phyloP scores from a whole-genome alignment of 2,113 vertebrate species.

The Oxyura jamaicensis region DNA sequence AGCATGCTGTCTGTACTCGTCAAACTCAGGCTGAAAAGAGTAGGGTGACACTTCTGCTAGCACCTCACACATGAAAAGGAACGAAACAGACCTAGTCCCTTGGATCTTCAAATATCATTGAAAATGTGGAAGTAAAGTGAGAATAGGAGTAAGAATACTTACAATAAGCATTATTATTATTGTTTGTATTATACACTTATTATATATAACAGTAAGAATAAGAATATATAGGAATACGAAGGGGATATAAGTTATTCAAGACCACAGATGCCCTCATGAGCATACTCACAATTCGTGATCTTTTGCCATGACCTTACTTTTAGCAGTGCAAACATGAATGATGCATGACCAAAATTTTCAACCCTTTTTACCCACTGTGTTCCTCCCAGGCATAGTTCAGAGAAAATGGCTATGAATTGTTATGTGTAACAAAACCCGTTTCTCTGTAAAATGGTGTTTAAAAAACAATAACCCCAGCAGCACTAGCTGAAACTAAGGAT shows the following conservation, averaged over 20 bases:
- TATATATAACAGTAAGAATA: background rate
- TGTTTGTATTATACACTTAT: background rate
- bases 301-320: background rate
- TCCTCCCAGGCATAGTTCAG: background rate
- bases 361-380: background rate
- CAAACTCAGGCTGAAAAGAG: background rate
- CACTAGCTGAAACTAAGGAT: background rate
- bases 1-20: background rate
- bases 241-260: background rate
- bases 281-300: background rate
- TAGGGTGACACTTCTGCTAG: background rate
- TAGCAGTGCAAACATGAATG: background rate
- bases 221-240: background rate
- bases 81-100: background rate
- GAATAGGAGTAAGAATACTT: background rate
- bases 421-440: background rate
- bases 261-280: background rate
- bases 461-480: background rate
- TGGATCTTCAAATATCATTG: background rate
- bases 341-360: background rate
- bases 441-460: background rate
- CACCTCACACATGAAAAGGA: background rate
- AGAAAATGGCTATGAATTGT: background rate
- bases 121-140: background rate
- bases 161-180: background rate